Percentiles rank a stretch among this genome's conserved stretches.
Conservation (phyloP, 2,113 vertebrate genomes). For the Chloropsis cyanopogon region DNA sequence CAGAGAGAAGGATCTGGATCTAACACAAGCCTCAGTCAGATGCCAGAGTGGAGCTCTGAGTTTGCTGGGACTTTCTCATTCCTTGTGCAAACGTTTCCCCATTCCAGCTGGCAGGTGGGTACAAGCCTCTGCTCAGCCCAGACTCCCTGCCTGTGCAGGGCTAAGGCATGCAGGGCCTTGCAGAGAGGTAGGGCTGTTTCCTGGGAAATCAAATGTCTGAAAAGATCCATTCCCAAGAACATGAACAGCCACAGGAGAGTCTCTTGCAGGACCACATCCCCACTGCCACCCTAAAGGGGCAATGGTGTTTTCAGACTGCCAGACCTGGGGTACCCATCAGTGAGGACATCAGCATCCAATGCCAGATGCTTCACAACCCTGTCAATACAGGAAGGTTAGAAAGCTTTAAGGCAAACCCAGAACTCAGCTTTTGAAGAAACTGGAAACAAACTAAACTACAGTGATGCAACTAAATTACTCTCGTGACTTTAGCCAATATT, state of each 20-base stretch:
- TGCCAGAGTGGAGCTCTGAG: background rate
- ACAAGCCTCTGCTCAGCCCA: background rate
- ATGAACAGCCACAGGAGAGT: background rate
- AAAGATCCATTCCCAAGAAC: background rate
- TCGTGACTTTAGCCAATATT: background rate
- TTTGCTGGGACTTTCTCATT: background rate
- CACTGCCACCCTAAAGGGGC: background rate
- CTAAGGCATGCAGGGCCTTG: background rate
- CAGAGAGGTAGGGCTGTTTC: background rate
- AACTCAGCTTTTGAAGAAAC: background rate
- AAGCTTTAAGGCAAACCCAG: background rate
- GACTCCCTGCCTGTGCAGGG: background rate
- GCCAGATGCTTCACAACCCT: background rate
- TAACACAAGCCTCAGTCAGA: background rate
- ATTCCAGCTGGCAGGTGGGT: background rate
- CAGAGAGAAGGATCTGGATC: background rate
- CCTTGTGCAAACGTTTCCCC: background rate
- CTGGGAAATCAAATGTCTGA: fast-evolving
- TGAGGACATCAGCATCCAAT: background rate
- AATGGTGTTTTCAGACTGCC: background rate
- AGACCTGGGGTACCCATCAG: background rate
- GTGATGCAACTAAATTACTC: background rate
- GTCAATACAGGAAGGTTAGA: background rate
- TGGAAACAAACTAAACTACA: background rate
- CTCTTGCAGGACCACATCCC: background rate